Conservation (phyloP, 2,113 vertebrate genomes). For the Pterocles orientalis region DNA sequence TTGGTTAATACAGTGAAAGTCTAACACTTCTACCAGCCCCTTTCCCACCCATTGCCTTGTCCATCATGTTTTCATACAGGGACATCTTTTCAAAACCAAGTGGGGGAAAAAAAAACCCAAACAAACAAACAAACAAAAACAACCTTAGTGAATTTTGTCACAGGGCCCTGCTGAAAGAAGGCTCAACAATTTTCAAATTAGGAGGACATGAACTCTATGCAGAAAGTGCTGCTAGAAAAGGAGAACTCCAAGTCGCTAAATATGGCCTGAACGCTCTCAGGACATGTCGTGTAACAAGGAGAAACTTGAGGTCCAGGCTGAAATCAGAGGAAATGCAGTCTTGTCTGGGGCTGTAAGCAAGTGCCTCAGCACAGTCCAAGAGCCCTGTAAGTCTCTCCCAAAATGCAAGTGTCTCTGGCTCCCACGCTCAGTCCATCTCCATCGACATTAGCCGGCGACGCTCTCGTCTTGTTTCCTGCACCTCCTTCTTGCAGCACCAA, state of each 20-base stretch:
- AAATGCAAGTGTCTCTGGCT: neutral
- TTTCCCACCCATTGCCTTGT: neutral
- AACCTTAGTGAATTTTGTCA: slow-evolving; percentile 51
- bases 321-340: slow-evolving; percentile 52
- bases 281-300: slow-evolving; percentile 45
- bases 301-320: slow-evolving; percentile 72
- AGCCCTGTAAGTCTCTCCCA: neutral
- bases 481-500: slow-evolving; percentile 89
- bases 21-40: neutral
- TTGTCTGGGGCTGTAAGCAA: slow-evolving; percentile 30
- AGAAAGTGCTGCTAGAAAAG: slow-evolving; percentile 74
- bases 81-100: neutral
- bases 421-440: slow-evolving; percentile 88
- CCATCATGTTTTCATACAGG: neutral
- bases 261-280: slow-evolving; percentile 55
- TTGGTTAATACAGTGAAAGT: neutral
- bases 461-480: slow-evolving; percentile 81
- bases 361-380: slow-evolving; percentile 28
- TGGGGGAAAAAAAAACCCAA: neutral
- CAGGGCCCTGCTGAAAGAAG: slow-evolving; percentile 62
- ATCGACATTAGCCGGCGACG: slow-evolving; percentile 90
- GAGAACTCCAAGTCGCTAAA: slow-evolving; percentile 60
- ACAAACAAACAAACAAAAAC: neutral
- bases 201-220: slow-evolving; percentile 29
- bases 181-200: slow-evolving; percentile 47